These are phyloP conservation scores for Lithobates pipiens DNA, from an alignment of 2,797 vertebrate species.

Conservation along the genomic window DNA sequence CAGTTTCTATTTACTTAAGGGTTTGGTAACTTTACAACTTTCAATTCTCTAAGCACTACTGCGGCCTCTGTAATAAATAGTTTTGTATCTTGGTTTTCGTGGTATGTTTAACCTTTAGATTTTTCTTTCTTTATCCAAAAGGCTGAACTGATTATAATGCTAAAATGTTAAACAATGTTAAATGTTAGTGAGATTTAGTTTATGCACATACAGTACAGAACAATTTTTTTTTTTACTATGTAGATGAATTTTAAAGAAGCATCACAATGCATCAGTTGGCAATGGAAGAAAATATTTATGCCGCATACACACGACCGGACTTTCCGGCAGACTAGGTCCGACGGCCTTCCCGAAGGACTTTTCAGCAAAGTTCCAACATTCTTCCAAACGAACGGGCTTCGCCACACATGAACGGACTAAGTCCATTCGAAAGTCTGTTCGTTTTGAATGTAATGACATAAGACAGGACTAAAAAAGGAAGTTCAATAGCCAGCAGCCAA, in stretches of 20 bases:
- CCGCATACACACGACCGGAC: too few relatives aligned
- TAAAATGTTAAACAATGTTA: slow-evolving; percentile 24
- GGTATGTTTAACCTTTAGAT: slow-evolving; percentile 9
- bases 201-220: slow-evolving; percentile 23
- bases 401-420: too few relatives aligned
- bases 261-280: slow-evolving; percentile 12
- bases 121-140: slow-evolving; percentile 21
- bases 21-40: slow-evolving; percentile 56
- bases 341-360: too few relatives aligned
- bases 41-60: slow-evolving; percentile 41
- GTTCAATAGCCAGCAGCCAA: too few relatives aligned
- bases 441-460: too few relatives aligned
- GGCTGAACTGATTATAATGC: slow-evolving; percentile 41
- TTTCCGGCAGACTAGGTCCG: too few relatives aligned
- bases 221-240: background rate
- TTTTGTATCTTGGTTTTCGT: slow-evolving; percentile 13
- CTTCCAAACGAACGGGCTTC: too few relatives aligned
- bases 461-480: too few relatives aligned
- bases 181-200: slow-evolving; percentile 33
- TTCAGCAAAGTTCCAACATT: too few relatives aligned
- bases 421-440: too few relatives aligned
- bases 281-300: background rate
- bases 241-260: slow-evolving; percentile 38
- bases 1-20: slow-evolving; percentile 51
- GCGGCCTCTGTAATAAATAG: slow-evolving; percentile 47